Conservation (phyloP, 2,888 invertebrate genomes). For the Hydraecia micacea region DNA sequence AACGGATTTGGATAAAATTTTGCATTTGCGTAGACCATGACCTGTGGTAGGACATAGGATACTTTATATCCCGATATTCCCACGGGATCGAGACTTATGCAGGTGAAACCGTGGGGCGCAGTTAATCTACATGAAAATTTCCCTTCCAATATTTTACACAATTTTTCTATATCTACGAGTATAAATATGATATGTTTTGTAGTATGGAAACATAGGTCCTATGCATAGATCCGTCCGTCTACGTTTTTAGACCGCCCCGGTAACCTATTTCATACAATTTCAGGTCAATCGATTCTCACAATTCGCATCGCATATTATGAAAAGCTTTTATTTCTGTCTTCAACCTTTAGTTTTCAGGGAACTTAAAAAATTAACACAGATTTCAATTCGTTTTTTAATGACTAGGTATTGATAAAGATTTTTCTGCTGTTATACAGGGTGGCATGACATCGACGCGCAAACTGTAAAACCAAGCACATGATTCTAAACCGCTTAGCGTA, state of each 20-base stretch:
- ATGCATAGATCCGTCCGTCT: background rate
- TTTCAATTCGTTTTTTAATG: background rate
- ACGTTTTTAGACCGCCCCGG: conserved; percentile 5
- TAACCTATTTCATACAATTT: conserved; percentile 36
- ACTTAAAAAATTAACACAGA: background rate
- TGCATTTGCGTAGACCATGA: no score
- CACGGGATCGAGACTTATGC: no score
- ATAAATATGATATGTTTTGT: no score
- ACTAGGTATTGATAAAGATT: background rate
- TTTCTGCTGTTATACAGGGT: background rate
- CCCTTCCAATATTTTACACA: no score
- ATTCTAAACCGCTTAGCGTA: background rate
- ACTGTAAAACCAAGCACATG: no score
- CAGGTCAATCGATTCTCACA: conserved; percentile 25
- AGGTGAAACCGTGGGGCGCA: no score
- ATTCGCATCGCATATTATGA: background rate
- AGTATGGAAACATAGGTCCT: background rate
- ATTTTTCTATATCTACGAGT: no score
- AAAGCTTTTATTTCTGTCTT: background rate
- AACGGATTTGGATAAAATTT: no score
- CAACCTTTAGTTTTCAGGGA: background rate
- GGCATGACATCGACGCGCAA: no score
- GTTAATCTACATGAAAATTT: no score
- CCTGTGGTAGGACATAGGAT: no score
- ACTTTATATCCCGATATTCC: no score